Percentiles rank a stretch among this genome's conserved stretches.
Conservation (phyloP, 2,113 vertebrate species). For the Callaeas wilsoni region DNA sequence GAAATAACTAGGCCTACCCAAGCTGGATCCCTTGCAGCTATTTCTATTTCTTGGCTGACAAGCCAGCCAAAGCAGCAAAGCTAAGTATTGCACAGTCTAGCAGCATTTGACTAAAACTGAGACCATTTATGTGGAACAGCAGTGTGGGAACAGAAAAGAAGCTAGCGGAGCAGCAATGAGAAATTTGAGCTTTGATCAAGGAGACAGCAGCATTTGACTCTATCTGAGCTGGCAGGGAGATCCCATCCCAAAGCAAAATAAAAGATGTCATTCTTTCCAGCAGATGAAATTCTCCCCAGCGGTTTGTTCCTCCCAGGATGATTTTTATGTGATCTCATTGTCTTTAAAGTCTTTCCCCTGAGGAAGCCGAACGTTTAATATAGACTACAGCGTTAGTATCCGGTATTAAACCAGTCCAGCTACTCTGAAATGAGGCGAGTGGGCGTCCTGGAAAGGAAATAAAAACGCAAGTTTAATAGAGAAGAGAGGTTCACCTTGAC, state of each 20-base stretch:
- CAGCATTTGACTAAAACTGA: neutral
- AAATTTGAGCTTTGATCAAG: slow-evolving; percentile 34
- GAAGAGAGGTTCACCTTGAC: neutral
- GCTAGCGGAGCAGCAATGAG: neutral
- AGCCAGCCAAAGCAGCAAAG: neutral
- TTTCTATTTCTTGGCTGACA: slow-evolving; percentile 17
- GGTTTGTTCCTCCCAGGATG: slow-evolving; percentile 20
- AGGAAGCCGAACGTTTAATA: slow-evolving; percentile 73
- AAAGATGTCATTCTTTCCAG: slow-evolving; percentile 17
- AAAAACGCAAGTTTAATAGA: neutral
- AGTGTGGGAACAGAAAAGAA: slow-evolving; percentile 5
- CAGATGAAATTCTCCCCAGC: slow-evolving; percentile 9
- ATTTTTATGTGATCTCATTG: neutral
- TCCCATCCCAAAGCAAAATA: slow-evolving; percentile 41
- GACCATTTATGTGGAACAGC: neutral
- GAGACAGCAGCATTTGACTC: slow-evolving; percentile 18
- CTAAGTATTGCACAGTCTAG: neutral
- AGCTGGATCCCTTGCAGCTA: neutral
- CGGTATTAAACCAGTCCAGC: slow-evolving; percentile 77
- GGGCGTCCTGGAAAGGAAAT: slow-evolving; percentile 76
- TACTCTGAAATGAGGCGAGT: slow-evolving; percentile 80
- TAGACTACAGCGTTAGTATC: slow-evolving; percentile 78
- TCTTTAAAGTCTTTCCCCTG: slow-evolving; percentile 31
- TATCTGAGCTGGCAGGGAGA: slow-evolving; percentile 2
- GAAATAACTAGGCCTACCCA: neutral